phyloP scores from a whole-genome alignment of 2,797 vertebrate genomes.

The Tragelaphus oryx region DNA sequence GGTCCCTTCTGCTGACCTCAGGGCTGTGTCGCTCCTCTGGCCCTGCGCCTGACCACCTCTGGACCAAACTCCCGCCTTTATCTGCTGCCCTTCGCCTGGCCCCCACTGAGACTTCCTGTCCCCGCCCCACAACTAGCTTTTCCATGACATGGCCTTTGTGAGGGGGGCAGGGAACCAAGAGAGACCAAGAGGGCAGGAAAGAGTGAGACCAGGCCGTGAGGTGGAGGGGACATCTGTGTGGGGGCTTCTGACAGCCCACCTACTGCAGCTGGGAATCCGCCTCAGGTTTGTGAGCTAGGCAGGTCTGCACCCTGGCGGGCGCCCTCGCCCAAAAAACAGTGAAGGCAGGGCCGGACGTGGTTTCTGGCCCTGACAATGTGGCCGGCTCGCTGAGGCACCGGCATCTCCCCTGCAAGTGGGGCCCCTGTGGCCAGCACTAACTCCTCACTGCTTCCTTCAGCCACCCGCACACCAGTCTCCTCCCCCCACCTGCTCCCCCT shows the following conservation, averaged over 20 bases:
- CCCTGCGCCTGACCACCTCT: not conserved
- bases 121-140: not conserved
- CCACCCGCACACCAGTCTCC: not conserved
- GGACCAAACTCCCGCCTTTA: not conserved
- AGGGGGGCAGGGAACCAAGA: not conserved
- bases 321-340: not conserved
- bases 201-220: not conserved
- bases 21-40: not conserved
- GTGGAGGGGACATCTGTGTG: not conserved
- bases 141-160: conserved; percentile 37
- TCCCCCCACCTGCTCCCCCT: not conserved
- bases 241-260: not conserved
- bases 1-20: not conserved
- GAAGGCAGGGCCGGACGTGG: not conserved
- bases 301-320: not conserved
- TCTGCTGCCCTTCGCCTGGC: not conserved
- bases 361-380: not conserved
- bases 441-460: not conserved
- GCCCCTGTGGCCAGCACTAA: not conserved
- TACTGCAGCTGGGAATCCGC: not conserved
- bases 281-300: not conserved
- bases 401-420: not conserved
- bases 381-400: not conserved
- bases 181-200: not conserved
- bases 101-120: conserved; percentile 52